Evolutionary conservation across 2,797 vertebrate genomes (phyloP), one percentile per base, ranked within the genome.

Genomic region (Argyrosomus regius): DNA sequence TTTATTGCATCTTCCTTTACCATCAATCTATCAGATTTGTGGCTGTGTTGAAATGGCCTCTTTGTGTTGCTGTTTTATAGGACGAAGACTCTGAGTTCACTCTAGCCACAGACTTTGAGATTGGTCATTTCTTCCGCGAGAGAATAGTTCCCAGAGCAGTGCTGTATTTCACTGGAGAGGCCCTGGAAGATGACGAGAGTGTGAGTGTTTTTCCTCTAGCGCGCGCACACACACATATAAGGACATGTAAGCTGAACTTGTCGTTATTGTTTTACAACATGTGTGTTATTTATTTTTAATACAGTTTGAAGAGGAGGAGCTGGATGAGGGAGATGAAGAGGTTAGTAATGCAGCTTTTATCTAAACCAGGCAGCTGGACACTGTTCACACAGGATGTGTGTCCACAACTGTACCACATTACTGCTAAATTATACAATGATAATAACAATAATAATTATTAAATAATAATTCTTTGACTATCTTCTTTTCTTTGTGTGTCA

Each of bases 141-240:
- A 95, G 98, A 94, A 96, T 99, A 93, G 96, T 99, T 65, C 98
- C 98, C 16, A 95, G 97, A 87, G 98, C 98, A 0, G 97, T 99
- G 85, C 96, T 99, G 17, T 99, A 99, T 93, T 99, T 99, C 93
- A 99, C 98, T 1, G 98, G 98, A 49, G 98, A 99, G 93, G 98
- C 98, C 78, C 94, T 99, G 89, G 98, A 99, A 79, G 98, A 99
- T 53, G 98, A 98, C 6, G 98, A 98, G 82, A 99, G 98, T 0
- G 98, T 99, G 95, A 63, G 97, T 89, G 50, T 59, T 58, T 74
- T 72, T 46, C 17, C 22, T 56, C 45, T 1, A 41, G 54, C 22
- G 41, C 24, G 1, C 56, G 22, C 28, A 24, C 20, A 1, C 24
- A 45, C 26, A 18, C n/a, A 20, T 3, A 54, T 31, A 1, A 60